phyloP scores from a whole-genome alignment of 2,888 invertebrate species.

The Cosmia pyralina region DNA sequence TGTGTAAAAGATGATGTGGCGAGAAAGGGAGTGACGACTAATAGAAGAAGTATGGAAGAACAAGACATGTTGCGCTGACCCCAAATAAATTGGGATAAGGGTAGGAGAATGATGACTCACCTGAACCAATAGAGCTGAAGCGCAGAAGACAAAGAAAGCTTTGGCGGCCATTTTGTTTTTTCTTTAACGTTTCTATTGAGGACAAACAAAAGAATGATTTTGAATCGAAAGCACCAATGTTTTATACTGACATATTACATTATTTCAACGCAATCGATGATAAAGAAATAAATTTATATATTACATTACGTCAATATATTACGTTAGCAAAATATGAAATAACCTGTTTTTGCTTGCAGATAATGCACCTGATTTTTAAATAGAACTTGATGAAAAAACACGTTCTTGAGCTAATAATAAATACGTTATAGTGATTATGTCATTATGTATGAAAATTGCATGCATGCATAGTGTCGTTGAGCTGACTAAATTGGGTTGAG shows the following conservation, averaged over 20 bases:
- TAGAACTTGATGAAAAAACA: conserved; percentile 2
- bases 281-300: conserved; percentile 26
- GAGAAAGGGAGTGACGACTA: background rate
- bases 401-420: conserved; percentile 17
- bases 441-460: background rate
- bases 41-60: background rate
- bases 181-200: conserved; percentile 12
- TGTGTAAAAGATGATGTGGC: background rate
- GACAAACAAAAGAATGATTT: conserved; percentile 47
- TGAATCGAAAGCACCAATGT: conserved; percentile 1
- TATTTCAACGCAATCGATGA: conserved; percentile 33
- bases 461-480: background rate
- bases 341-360: background rate
- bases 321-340: conserved; percentile 16
- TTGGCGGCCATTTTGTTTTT: conserved; percentile 46
- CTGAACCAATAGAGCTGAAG: conserved; percentile 40
- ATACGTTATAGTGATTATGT: background rate
- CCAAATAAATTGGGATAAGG: too few relatives aligned
- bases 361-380: conserved; percentile 3
- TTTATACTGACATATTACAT: conserved; percentile 54
- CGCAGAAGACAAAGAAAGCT: conserved; percentile 41
- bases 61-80: too few relatives aligned
- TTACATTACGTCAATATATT: background rate
- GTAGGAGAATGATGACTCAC: conserved; percentile 17
- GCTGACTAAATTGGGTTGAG: background rate